Evolutionary conservation across 2,797 vertebrate genomes (phyloP), one percentile per base, ranked within the genome.

Genomic region (Tenualosa ilisha): DNA sequence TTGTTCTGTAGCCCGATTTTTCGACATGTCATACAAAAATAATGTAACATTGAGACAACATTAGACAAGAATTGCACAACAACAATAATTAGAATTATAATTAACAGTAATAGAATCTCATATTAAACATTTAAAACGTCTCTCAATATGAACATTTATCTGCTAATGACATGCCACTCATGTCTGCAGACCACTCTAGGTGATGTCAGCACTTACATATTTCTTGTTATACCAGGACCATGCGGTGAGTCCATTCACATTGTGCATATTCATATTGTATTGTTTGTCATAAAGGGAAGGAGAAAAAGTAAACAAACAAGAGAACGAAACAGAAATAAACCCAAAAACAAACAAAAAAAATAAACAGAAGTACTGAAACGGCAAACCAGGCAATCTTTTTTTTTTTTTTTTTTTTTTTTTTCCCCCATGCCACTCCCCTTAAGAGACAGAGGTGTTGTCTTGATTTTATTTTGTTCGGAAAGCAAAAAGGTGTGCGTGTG

Each of bases 31-130:
- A 97, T 99, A 98, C 96, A 97, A 98, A 97, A 97, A 96, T 96
- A 97, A 97, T 97, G 96, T 97, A 96, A 98, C 96, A 96, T 97
- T 97, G 96, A 97, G 97, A 98, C 97, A 97, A 97, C 95, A 95
- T 94, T 94, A 94, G 96, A 96, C 95, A 93, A 95, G 94, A 96
- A 95, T 96, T 96, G 96, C 97, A 99, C 97, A 94, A 95, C 88
- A 88, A 95, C 96, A 97, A 95, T 96, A 96, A 97, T 96, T 96
- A 95, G 97, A 96, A 95, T 95, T 91, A 94, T 96, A 96, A 90
- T 95, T 97, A 97, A 95, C 96, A 96, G 95, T 96, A 93, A 94
- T 97, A 98, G 96, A 97, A 96, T 96, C 96, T 97, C 97, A 97
- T 97, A 96, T 96, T 98, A 97, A 98, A 97, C 96, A 96, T 97